Evolutionary conservation across 2,888 invertebrate species (phyloP).

Genomic region (Teleogryllus oceanicus): DNA sequence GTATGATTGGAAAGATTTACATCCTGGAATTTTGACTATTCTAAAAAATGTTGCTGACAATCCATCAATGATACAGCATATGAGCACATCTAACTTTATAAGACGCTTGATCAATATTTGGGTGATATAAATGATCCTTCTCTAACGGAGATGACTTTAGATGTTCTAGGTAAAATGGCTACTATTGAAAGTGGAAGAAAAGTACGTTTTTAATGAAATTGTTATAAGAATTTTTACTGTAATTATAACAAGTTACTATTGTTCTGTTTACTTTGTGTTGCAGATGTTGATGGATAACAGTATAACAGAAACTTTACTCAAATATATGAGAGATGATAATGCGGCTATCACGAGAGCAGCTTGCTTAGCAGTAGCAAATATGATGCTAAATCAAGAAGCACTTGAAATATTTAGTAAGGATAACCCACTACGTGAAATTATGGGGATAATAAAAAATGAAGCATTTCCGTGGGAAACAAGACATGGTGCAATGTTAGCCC

Average conservation of each 20-base stretch:
- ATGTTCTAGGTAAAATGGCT: constrained; percentile 21
- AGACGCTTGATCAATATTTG: neutral
- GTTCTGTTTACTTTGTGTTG: neutral
- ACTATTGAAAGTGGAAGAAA: constrained; percentile 4
- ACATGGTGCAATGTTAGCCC: neutral
- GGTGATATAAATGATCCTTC: neutral
- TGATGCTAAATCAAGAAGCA: neutral
- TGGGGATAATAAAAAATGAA: constrained; percentile 3
- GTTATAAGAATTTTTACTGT: too few species aligned
- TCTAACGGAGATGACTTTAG: neutral
- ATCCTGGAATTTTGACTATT: neutral
- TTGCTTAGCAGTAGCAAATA: constrained; percentile 12
- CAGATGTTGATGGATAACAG: constrained; percentile 18
- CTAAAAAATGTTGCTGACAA: neutral
- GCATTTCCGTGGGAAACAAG: neutral
- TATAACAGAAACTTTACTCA: neutral
- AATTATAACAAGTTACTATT: neutral
- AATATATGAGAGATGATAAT: constrained; percentile 3
- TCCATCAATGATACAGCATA: neutral
- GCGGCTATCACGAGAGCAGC: neutral
- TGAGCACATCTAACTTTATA: neutral
- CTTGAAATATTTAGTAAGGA: neutral
- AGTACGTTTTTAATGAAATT: neutral
- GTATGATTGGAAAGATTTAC: constrained; percentile 25
- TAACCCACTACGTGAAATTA: constrained; percentile 4